Conservation (phyloP, 2,113 vertebrate species). For the Bombycilla garrulus region DNA sequence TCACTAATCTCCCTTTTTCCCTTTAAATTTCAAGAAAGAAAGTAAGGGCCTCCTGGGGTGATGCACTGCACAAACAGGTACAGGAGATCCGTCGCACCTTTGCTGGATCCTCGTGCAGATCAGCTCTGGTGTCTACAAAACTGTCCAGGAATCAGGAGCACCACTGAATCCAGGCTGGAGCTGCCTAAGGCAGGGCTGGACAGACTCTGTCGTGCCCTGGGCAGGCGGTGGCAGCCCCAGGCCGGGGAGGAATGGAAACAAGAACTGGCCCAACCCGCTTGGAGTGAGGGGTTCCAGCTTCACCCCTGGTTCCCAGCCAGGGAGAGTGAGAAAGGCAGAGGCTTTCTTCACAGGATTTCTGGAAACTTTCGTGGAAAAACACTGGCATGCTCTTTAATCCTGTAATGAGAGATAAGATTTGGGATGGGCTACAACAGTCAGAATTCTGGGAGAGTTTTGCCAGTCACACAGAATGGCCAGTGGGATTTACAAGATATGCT, state of each 20-base stretch:
- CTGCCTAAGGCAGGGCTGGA: neutral
- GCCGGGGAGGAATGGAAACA: neutral
- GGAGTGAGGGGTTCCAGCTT: neutral
- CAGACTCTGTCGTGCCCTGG: neutral
- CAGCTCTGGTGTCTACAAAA: neutral
- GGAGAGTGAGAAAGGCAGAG: neutral
- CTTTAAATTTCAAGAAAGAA: neutral
- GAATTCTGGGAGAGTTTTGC: neutral
- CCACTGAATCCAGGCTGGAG: neutral
- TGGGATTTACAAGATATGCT: neutral
- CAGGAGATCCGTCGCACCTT: neutral
- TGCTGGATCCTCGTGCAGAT: neutral
- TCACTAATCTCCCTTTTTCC: neutral
- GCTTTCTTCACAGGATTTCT: neutral
- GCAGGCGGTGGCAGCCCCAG: neutral
- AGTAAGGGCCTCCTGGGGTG: neutral
- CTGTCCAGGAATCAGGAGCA: neutral
- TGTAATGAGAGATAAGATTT: neutral
- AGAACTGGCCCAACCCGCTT: neutral
- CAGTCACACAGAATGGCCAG: neutral
- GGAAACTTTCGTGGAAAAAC: neutral
- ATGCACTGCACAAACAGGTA: neutral
- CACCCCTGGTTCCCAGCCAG: neutral
- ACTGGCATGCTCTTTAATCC: neutral
- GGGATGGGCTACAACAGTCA: neutral